Percentiles rank a stretch among this genome's conserved stretches.
Conservation (phyloP, 2,113 vertebrate species). For the Setophaga kirtlandii region DNA sequence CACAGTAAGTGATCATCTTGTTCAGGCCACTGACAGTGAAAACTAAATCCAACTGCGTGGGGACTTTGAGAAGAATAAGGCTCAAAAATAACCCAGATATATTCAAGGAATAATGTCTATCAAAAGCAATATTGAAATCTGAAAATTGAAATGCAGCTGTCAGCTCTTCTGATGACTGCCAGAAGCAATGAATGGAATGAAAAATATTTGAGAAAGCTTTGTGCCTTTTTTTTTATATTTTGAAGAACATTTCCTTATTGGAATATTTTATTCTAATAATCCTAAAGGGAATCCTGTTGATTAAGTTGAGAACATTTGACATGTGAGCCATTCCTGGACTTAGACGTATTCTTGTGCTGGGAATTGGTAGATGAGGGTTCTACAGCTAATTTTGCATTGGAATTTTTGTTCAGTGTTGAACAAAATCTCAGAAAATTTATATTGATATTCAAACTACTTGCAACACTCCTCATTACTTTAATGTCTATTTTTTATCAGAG, state of each 20-base stretch:
- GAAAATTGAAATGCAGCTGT: conserved; percentile 45
- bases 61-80: conserved; percentile 47
- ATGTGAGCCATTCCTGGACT: neutral
- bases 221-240: neutral
- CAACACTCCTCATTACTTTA: neutral
- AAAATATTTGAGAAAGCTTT: conserved; percentile 36
- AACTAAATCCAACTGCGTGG: conserved; percentile 50
- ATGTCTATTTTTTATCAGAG: neutral
- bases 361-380: neutral
- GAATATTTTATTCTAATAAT: conserved; percentile 27
- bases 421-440: neutral
- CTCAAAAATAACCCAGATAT: conserved; percentile 33
- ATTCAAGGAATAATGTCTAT: conserved; percentile 32
- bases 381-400: neutral
- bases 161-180: conserved; percentile 35
- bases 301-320: conserved; percentile 13
- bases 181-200: neutral
- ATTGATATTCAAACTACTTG: neutral
- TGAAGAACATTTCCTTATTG: neutral
- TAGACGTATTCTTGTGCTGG: neutral
- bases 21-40: conserved; percentile 51
- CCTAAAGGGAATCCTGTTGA: neutral
- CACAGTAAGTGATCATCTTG: conserved; percentile 19
- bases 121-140: conserved; percentile 53
- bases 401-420: neutral